phyloP scores from a whole-genome alignment of 2,888 invertebrate species.

The Drosophila meridionalis region DNA sequence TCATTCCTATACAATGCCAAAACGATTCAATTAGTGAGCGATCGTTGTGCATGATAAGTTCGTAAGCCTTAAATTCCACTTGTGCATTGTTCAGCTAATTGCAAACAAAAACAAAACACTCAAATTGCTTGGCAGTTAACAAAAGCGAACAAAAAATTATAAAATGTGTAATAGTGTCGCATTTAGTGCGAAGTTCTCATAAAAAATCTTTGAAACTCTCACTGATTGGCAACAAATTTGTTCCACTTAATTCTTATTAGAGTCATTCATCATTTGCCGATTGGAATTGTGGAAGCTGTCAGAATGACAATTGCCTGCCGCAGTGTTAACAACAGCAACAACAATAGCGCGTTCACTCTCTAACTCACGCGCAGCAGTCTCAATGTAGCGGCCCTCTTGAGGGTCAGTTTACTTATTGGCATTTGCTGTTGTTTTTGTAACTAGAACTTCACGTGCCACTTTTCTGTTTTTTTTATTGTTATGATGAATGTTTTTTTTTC shows the following conservation, averaged over 20 bases:
- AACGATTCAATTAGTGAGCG: slow-evolving; percentile 4
- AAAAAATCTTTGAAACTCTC: slow-evolving; percentile 28
- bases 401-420: slow-evolving; percentile 38
- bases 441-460: slow-evolving; percentile 53
- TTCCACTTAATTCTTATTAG: slow-evolving; percentile 48
- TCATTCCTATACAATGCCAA: neutral
- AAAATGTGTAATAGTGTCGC: slow-evolving; percentile 24
- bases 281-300: slow-evolving; percentile 54
- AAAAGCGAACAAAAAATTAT: slow-evolving; percentile 24
- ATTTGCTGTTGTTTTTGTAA: slow-evolving; percentile 14
- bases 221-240: slow-evolving; percentile 51
- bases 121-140: neutral
- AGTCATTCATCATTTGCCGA: slow-evolving; percentile 39
- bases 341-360: neutral
- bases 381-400: slow-evolving; percentile 24
- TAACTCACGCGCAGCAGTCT: neutral
- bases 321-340: slow-evolving; percentile 41
- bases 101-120: slow-evolving; percentile 22
- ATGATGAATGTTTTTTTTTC: slow-evolving; percentile 15
- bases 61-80: slow-evolving; percentile 12
- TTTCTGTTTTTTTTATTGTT: slow-evolving; percentile 33
- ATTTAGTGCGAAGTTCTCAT: slow-evolving; percentile 20
- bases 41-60: slow-evolving; percentile 4
- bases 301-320: slow-evolving; percentile 54
- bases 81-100: slow-evolving; percentile 8